Conservation (phyloP, 2,888 invertebrate species). For the Gortyna flavago region DNA sequence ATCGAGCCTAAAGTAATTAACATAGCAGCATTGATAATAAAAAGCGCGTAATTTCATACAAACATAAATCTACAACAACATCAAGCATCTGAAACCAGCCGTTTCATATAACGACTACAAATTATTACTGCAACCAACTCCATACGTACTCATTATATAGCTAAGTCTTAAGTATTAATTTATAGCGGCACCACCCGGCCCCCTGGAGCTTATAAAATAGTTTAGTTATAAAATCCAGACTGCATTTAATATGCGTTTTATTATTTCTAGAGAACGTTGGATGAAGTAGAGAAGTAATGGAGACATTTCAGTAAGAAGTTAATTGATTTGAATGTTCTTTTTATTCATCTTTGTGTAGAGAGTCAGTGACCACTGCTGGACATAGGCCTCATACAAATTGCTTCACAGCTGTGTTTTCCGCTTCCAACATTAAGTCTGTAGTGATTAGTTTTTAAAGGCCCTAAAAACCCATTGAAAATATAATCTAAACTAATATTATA, state of each 20-base stretch:
- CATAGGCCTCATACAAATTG: background rate
- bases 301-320: background rate
- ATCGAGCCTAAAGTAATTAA: too few species aligned
- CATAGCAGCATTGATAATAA: background rate
- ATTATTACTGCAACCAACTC: slow-evolving; percentile 52
- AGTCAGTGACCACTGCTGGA: background rate
- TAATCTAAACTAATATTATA: too few species aligned
- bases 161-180: slow-evolving; percentile 49
- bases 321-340: background rate
- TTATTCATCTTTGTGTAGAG: background rate
- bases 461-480: background rate
- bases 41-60: background rate
- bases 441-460: background rate
- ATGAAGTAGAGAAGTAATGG: background rate
- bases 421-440: background rate
- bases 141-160: slow-evolving; percentile 54
- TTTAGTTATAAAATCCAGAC: slow-evolving; percentile 43
- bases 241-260: slow-evolving; percentile 37
- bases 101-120: slow-evolving; percentile 43
- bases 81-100: slow-evolving; percentile 26
- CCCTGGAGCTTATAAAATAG: slow-evolving; percentile 52
- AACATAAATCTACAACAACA: slow-evolving; percentile 11
- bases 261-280: slow-evolving; percentile 7
- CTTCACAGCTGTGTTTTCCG: background rate
- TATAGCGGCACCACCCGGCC: slow-evolving; percentile 35